Percentiles rank a stretch among this genome's conserved stretches.
phyloP scores from a whole-genome alignment of 2,888 invertebrate species.

The Glyphotaelius pellucidus region DNA sequence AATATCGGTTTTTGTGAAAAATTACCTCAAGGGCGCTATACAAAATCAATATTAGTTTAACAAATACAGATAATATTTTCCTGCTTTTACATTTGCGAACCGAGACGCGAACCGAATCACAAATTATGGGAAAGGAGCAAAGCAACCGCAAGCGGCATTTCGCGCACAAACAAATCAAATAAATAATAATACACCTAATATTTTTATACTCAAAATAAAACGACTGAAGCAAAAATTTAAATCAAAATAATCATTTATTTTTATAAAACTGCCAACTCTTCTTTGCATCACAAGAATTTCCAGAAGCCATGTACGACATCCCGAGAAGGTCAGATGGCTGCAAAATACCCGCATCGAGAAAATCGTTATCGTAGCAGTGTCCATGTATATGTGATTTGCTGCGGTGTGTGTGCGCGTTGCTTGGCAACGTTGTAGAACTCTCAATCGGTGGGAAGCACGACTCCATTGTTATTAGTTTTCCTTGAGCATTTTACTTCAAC shows the following conservation, averaged over 20 bases:
- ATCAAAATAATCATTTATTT: neutral
- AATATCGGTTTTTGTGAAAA: too few species aligned
- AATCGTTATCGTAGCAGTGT: conserved; percentile 11
- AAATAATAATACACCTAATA: too few species aligned
- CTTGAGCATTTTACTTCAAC: too few species aligned
- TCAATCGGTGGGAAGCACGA: neutral
- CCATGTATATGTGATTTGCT: neutral
- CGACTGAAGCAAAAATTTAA: neutral
- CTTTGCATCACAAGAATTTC: conserved; percentile 29
- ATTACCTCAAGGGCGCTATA: too few species aligned
- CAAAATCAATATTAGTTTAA: too few species aligned
- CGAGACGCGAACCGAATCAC: too few species aligned
- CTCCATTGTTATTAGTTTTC: neutral
- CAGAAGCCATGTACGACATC: conserved; percentile 35
- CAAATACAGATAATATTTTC: too few species aligned
- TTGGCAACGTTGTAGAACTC: conserved; percentile 22
- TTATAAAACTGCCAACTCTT: conserved; percentile 16
- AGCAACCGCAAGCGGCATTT: too few species aligned
- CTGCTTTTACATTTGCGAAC: too few species aligned
- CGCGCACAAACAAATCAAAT: too few species aligned
- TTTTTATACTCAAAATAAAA: neutral
- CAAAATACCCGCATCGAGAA: conserved; percentile 47
- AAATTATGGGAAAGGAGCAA: too few species aligned
- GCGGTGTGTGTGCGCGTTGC: neutral
- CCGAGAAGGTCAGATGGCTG: conserved; percentile 40